Evolutionary conservation across 2,888 invertebrate genomes (phyloP), one percentile per base, ranked within the genome.

Genomic region (Maniola hyperantus): DNA sequence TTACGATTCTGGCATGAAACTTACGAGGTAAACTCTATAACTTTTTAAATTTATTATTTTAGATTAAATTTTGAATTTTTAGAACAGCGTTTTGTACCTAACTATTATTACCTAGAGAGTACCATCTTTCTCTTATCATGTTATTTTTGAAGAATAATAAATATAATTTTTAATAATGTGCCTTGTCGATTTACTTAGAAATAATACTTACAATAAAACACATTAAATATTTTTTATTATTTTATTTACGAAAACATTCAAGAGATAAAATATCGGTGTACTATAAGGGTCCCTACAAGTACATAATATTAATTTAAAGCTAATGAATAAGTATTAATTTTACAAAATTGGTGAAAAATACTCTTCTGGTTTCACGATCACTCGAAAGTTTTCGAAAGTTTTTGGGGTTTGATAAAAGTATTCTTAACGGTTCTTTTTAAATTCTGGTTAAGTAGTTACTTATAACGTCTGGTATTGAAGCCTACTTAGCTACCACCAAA

Each of bases 281-380:
- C 58, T 62, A n/a, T 64, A 64, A 71, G 76, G 76, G 75, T 73
- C 77, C 77, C 76, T 73, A 73, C 53, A 66, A 72, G 71, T 72
- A 67, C 58, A 66, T 67, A 26, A 26, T 26, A 2, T 26, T 26
- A 26, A 46, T 68, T 53, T 46, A 63, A 59, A 26, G 62, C 39
- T 50, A 34, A 15, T 39, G 39, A 55, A 18, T 18, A 55, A 39
- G 11, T 18, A 13, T 39, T 11, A 5, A 11, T 20, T 26, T 20
- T 13, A 50, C 5, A 51, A 20, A 15, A 48, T 15, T 11, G 6
- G 18, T 11, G 11, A 11, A 8, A 20, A 51, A 26, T 6, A 13
- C 11, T 51, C 10, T 5, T 48, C 18, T 48, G 18, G 8, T 15
- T 48, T 48, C 18, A 7, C 48, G 18, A 8, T n/a, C 15, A 2